Percentiles rank a stretch among this genome's conserved stretches.
These are phyloP conservation scores for Elephas maximus DNA, from an alignment of 2,113 vertebrate species.

Conservation along the genomic window DNA sequence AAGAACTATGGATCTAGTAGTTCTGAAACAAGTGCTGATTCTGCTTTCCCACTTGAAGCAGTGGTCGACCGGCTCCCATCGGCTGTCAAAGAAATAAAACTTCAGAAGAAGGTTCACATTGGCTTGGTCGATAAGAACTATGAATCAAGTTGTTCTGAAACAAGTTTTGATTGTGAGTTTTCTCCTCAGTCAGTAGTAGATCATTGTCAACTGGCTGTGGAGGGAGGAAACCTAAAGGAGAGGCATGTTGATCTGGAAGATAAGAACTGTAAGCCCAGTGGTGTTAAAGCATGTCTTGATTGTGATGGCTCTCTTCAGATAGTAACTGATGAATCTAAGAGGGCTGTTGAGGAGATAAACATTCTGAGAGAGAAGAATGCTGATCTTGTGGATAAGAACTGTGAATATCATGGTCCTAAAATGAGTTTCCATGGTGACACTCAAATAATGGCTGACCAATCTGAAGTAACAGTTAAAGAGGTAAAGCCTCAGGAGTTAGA, in stretches of 20 bases:
- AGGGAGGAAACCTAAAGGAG: constrained; percentile 90
- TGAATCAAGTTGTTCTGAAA: constrained; percentile 88
- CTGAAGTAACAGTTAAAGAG: constrained; percentile 84
- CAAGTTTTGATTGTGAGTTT: constrained; percentile 71
- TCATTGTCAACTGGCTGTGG: constrained; percentile 80
- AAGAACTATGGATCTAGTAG: constrained; percentile 90
- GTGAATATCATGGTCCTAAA: constrained; percentile 88
- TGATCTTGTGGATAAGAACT: constrained; percentile 89
- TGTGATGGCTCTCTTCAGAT: constrained; percentile 76
- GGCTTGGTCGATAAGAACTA: constrained; percentile 91
- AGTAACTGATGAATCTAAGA: constrained; percentile 81
- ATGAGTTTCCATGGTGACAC: constrained; percentile 63
- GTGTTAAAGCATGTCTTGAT: constrained; percentile 84
- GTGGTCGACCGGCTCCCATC: constrained; percentile 78
- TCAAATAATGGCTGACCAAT: constrained; percentile 84
- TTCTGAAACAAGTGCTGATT: constrained; percentile 88
- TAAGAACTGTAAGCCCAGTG: constrained; percentile 88
- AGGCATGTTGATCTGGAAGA: constrained; percentile 89
- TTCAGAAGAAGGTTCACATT: constrained; percentile 88
- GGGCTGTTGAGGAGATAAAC: constrained; percentile 85
- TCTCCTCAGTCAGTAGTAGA: constrained; percentile 82
- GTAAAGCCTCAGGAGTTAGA: constrained; percentile 89
- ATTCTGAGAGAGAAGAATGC: constrained; percentile 89
- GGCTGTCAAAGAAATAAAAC: constrained; percentile 84
- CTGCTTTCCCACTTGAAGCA: constrained; percentile 77